Percentiles rank a stretch among this genome's conserved stretches.
These are phyloP conservation scores for Phyto melanocephala DNA, from an alignment of 2,888 invertebrate genomes.

Conservation along the genomic window DNA sequence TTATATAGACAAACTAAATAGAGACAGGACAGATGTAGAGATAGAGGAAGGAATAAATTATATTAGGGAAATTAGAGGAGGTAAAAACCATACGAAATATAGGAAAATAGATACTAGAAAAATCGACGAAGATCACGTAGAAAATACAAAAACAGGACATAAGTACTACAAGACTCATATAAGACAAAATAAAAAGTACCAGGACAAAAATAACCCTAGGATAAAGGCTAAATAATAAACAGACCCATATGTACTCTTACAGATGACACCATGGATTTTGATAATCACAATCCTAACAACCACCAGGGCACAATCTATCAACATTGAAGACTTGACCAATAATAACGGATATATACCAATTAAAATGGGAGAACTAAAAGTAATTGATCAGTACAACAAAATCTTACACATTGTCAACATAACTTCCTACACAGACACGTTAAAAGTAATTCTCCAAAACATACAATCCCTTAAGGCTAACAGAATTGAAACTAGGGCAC, in stretches of 20 bases:
- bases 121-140: slow-evolving; percentile 56
- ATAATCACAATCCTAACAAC: slow-evolving; percentile 20
- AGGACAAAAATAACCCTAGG: slow-evolving; percentile 51
- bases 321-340: slow-evolving; percentile 56
- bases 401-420: slow-evolving; percentile 57
- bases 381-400: slow-evolving; percentile 54
- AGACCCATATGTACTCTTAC: not conserved
- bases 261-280: slow-evolving; percentile 13
- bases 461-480: not conserved
- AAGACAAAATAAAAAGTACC: slow-evolving; percentile 56
- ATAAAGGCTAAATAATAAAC: slow-evolving; percentile 25
- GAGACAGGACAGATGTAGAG: slow-evolving; percentile 38
- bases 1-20: slow-evolving; percentile 47
- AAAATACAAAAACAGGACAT: slow-evolving; percentile 32
- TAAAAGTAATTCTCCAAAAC: not conserved
- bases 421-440: slow-evolving; percentile 27
- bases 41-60: slow-evolving; percentile 44
- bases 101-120: slow-evolving; percentile 50
- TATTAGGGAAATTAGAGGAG: slow-evolving; percentile 49
- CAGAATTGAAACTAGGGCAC: slow-evolving; percentile 19
- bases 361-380: slow-evolving; percentile 43
- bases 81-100: slow-evolving; percentile 64
- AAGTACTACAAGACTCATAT: slow-evolving; percentile 64
- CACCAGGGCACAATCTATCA: slow-evolving; percentile 42
- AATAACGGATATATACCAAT: slow-evolving; percentile 61